Evolutionary conservation across 2,797 vertebrate species (phyloP).

Genomic region (Danio jaintianensis): DNA sequence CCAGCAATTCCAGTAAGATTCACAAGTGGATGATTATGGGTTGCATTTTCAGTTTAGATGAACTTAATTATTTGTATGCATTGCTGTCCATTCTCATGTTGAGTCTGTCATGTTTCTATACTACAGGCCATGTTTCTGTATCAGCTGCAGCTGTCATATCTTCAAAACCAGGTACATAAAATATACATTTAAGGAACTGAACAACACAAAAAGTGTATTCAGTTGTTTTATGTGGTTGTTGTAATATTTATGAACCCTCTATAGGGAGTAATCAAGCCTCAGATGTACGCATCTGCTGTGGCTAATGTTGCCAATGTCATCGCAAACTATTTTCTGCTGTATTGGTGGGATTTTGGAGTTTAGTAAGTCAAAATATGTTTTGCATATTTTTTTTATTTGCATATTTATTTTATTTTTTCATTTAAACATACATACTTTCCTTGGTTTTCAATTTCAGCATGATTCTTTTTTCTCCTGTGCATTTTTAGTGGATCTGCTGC

Average conservation of each 20-base stretch:
- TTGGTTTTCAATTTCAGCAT: neutral
- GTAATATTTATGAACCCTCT: conserved; percentile 44
- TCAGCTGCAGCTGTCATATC: conserved; percentile 85
- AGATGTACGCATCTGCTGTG: conserved; percentile 80
- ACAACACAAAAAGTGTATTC: neutral
- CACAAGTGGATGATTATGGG: neutral
- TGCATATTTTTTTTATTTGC: neutral
- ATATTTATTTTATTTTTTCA: neutral
- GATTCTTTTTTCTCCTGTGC: neutral
- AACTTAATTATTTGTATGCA: neutral
- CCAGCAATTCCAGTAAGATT: conserved; percentile 90
- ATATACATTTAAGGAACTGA: neutral
- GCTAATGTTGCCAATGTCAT: conserved; percentile 86
- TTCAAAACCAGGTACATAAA: conserved; percentile 88
- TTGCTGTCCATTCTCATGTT: conserved; percentile 11
- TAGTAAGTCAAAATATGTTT: conserved; percentile 76
- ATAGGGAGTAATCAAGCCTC: conserved; percentile 90
- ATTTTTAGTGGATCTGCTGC: conserved; percentile 87
- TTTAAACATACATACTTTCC: neutral
- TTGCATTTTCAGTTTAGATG: neutral
- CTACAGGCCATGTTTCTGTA: conserved; percentile 85
- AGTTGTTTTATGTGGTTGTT: neutral
- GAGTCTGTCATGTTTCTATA: conserved; percentile 16
- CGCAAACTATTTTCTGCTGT: conserved; percentile 85
- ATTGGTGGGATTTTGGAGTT: conserved; percentile 85